Evolutionary conservation across 2,888 invertebrate species (phyloP).

Genomic region (Gordius sp.): DNA sequence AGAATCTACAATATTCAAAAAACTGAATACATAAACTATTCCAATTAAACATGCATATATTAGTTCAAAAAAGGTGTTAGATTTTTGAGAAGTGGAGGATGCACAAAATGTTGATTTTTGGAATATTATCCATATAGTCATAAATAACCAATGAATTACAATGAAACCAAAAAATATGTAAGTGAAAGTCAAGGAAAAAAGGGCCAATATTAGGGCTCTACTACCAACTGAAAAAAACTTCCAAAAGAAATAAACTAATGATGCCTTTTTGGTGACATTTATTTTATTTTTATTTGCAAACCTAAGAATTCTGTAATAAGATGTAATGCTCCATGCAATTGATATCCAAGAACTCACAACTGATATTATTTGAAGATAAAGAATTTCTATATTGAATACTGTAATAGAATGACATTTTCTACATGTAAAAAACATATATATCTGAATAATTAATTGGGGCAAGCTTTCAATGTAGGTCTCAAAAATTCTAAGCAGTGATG

Average conservation of each 20-base stretch:
- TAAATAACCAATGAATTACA: conserved; percentile 4
- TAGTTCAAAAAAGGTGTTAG: background rate
- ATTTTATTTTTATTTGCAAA: conserved; percentile 1
- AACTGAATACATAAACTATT: conserved; percentile 4
- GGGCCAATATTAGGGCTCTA: background rate
- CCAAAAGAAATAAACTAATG: conserved; percentile 6
- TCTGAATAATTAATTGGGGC: conserved; percentile 4
- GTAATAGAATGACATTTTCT: background rate
- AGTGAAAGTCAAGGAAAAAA: background rate
- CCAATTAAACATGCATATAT: conserved; percentile 1
- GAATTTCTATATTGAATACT: conserved; percentile 5
- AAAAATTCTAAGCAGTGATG: conserved; percentile 11
- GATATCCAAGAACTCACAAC: conserved; percentile 10
- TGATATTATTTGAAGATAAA: conserved; percentile 7
- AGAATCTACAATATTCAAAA: conserved; percentile 1
- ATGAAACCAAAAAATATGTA: background rate
- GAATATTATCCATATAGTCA: background rate
- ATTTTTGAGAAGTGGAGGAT: background rate
- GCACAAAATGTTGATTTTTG: conserved; percentile 8
- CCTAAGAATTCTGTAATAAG: conserved; percentile 10
- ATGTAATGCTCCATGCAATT: conserved; percentile 14
- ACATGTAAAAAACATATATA: conserved; percentile 12
- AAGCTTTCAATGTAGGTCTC: conserved; percentile 7
- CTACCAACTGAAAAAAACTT: conserved; percentile 9
- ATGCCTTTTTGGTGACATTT: conserved; percentile 1